These are phyloP conservation scores for Dreissena polymorpha DNA, from an alignment of 1,140 invertebrate species.

Conservation along the genomic window DNA sequence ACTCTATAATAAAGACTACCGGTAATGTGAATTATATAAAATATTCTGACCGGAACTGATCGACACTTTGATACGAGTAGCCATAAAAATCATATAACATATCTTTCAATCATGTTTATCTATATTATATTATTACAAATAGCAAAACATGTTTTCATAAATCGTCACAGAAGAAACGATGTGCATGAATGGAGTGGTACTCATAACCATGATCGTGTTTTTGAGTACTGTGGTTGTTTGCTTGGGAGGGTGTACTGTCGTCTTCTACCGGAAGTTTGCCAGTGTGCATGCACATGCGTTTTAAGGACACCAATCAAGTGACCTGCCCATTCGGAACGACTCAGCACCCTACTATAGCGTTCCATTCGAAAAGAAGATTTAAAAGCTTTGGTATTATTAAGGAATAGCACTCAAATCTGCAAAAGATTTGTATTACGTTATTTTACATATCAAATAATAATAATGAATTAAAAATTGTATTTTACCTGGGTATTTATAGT, in stretches of 20 bases:
- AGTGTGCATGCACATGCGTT: neutral
- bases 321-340: too few relatives aligned
- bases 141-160: neutral
- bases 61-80: neutral
- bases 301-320: too few relatives aligned
- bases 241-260: neutral
- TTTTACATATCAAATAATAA: too few relatives aligned
- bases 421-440: too few relatives aligned
- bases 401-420: too few relatives aligned
- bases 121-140: neutral
- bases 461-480: too few relatives aligned
- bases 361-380: too few relatives aligned
- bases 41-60: neutral
- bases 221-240: neutral
- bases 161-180: constrained; percentile 28
- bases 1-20: neutral
- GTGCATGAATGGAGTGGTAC: constrained; percentile 25
- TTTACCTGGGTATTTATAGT: too few relatives aligned
- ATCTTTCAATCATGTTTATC: neutral
- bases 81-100: neutral
- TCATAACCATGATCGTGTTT: constrained; percentile 20
- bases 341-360: too few relatives aligned
- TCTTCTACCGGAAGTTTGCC: constrained; percentile 43
- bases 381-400: too few relatives aligned
- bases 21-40: neutral